phyloP scores from a whole-genome alignment of 2,113 vertebrate species.

The Tonatia bakeri region DNA sequence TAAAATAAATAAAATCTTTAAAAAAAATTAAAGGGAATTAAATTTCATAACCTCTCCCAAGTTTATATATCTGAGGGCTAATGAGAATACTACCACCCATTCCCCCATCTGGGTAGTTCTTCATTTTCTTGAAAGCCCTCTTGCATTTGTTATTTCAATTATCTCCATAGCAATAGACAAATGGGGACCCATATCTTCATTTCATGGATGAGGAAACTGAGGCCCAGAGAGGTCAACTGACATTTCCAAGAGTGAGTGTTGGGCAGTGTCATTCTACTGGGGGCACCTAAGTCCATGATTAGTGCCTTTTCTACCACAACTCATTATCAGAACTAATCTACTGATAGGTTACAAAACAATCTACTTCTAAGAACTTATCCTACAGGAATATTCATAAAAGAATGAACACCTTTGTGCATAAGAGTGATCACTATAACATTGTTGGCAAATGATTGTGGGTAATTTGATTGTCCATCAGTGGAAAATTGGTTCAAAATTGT shows the following conservation, averaged over 20 bases:
- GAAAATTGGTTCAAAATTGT: not conserved
- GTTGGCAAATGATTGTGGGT: not conserved
- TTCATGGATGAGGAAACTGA: not conserved
- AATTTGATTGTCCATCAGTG: not conserved
- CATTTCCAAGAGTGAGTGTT: not conserved
- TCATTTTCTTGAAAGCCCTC: not conserved
- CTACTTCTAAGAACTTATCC: not conserved
- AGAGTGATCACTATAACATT: not conserved
- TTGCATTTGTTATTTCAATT: not conserved
- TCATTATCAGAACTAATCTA: not conserved
- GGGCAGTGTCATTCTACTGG: not conserved
- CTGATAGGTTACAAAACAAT: not conserved
- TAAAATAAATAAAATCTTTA: too few species aligned
- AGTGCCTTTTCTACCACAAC: not conserved
- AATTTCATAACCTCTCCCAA: not conserved
- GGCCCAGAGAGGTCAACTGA: not conserved
- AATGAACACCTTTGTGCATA: not conserved
- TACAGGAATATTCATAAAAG: not conserved
- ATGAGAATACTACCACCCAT: not conserved
- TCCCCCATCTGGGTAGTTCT: not conserved
- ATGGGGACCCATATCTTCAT: not conserved
- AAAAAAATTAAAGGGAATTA: constrained; percentile 55
- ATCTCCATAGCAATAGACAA: not conserved
- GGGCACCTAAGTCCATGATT: not conserved
- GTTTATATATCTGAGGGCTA: not conserved